Conservation (phyloP, 2,113 vertebrate species). For the Helogale parvula region DNA sequence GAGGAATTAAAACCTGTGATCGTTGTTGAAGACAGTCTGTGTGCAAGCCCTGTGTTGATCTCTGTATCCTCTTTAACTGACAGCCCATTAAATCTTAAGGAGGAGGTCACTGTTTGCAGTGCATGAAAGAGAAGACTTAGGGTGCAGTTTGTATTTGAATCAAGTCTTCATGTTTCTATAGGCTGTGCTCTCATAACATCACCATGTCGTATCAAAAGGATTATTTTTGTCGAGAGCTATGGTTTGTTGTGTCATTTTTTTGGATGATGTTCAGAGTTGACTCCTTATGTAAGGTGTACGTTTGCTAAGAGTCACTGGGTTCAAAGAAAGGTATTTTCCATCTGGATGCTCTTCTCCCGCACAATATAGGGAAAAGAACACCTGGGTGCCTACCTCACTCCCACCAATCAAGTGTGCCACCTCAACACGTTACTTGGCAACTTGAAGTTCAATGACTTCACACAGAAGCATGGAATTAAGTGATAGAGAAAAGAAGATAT, state of each 20-base stretch:
- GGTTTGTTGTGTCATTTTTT: background rate
- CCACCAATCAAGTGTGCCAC: background rate
- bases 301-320: background rate
- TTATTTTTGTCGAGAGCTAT: background rate
- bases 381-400: background rate
- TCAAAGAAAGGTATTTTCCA: background rate
- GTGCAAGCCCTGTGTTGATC: background rate
- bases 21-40: background rate
- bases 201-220: background rate
- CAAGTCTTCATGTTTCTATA: background rate
- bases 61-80: background rate
- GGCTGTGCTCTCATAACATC: background rate
- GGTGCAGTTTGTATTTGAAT: background rate
- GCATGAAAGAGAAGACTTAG: background rate
- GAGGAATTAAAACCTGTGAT: background rate
- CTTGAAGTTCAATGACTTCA: background rate
- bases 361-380: background rate
- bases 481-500: background rate
- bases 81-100: background rate
- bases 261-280: background rate
- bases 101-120: background rate
- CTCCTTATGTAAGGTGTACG: background rate
- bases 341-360: background rate
- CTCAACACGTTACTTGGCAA: background rate
- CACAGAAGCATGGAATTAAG: background rate